Evolutionary conservation across 2,888 invertebrate species (phyloP).

Genomic region (Fabriciana adippe): DNA sequence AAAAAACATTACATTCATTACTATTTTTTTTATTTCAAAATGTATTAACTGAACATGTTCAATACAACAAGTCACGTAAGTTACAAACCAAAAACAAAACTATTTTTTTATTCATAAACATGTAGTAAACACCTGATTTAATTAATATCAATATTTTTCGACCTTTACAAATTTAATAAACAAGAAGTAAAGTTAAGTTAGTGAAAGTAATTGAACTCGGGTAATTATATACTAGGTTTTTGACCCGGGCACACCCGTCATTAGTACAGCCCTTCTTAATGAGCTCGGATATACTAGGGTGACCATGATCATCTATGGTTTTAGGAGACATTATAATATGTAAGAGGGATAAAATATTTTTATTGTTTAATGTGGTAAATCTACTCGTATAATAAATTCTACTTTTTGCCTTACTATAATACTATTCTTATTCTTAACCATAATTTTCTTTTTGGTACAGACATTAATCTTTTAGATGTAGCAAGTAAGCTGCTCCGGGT

Average conservation of each 20-base stretch:
- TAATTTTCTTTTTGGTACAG: neutral
- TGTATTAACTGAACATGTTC: too few species aligned
- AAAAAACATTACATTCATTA: too few species aligned
- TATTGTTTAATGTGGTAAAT: too few species aligned
- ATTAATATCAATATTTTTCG: too few species aligned
- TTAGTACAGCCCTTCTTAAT: slow-evolving; percentile 16
- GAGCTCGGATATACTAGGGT: neutral
- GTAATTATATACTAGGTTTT: slow-evolving; percentile 13
- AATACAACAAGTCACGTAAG: too few species aligned
- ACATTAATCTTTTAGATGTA: neutral
- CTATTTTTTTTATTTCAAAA: too few species aligned
- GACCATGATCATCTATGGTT: neutral
- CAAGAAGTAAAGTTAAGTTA: slow-evolving; percentile 3
- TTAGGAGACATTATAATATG: neutral
- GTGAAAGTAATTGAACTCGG: slow-evolving; percentile 16
- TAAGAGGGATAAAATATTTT: neutral
- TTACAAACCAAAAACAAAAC: too few species aligned
- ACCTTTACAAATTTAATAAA: slow-evolving; percentile 1
- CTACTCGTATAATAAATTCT: neutral
- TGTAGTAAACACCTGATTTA: too few species aligned
- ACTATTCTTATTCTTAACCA: too few species aligned
- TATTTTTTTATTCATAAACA: too few species aligned
- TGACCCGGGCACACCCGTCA: slow-evolving; percentile 16
- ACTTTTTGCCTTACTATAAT: neutral
- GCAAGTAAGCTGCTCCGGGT: too few species aligned